Base-by-base conservation (phyloP, 2,888 invertebrate species). In the Hydrotaea cyrtoneurina region DNA sequence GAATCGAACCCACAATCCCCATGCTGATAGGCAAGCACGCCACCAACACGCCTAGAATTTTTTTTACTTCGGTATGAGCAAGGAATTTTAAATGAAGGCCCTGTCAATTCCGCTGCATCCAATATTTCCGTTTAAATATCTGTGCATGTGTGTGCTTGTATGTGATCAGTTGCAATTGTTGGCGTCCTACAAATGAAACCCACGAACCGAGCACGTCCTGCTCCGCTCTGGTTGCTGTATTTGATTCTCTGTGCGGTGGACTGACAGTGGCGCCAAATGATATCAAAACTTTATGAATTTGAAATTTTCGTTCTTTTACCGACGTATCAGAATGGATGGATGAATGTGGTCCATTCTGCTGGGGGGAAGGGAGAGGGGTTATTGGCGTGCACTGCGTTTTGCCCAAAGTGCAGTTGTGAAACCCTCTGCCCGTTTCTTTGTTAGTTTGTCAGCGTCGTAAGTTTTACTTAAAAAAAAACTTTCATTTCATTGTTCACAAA, bases 231-330 rank as follows among this genome's bases (percentile, higher is more conserved):
- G 31, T 66, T 66, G 66, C 46, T 80, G 69, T 53, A 55, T 55
- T 39, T 13, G 31, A 31, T 77, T 62, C n/a, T 71, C 21, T 31
- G 21, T 43, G 7, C 31, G 46, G 79, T 66, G 36, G 46, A 46
- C 76, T 79, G 78, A 79, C 82, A 80, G 77, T 86, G 86, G 86
- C 86, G 86, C 86, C 86, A 87, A 86, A 83, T 77, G 83, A 86
- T 83, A 86, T 86, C 86, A 86, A 80, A 85, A 83, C 85, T 85
- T 80, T 78, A 86, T 80, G 78, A 83, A 82, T 81, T 82, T 82
- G 66, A 83, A 86, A 83, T 11, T 76, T 59, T 59, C 59, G 21
- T 26, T 59, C 26, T 55, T 11, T 57, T 10, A 4, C 59, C 1
- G 50, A 50, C n/a, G n/a, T n/a, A 31, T 4, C 31, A 31, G 50